Conservation (phyloP, 2,888 invertebrate species). For the Liposcelis brunnea region DNA sequence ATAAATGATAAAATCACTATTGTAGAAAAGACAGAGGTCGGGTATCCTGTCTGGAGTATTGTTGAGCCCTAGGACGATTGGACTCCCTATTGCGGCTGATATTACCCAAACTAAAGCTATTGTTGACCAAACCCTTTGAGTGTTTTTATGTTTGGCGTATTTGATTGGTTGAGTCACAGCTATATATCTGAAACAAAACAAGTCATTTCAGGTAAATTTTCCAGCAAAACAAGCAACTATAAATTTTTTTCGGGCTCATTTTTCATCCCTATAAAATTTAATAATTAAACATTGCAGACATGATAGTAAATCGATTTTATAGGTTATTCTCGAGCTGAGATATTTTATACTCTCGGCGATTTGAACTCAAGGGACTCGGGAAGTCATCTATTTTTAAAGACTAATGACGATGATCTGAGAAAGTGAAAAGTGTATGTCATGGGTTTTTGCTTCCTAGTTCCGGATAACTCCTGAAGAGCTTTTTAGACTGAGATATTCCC, state of each 20-base stretch:
- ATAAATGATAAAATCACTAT: constrained; percentile 94
- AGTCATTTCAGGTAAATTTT: background rate
- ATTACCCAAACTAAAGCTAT: constrained; percentile 93
- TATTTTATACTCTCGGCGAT: too few species aligned
- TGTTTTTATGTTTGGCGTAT: constrained; percentile 97
- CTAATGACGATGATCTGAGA: too few species aligned
- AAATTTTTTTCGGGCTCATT: background rate
- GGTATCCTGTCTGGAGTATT: constrained; percentile 71
- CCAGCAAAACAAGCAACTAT: background rate
- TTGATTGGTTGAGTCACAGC: constrained; percentile 98
- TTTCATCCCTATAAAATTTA: too few species aligned
- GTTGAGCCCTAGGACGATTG: constrained; percentile 90
- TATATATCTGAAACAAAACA: constrained; percentile 70
- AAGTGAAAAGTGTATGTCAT: too few species aligned
- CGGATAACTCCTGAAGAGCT: too few species aligned
- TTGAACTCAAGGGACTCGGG: too few species aligned
- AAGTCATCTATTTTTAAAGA: too few species aligned
- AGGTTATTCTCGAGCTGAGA: too few species aligned
- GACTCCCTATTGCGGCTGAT: constrained; percentile 86
- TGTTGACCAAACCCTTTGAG: constrained; percentile 82
- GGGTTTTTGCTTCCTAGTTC: too few species aligned
- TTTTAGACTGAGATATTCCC: too few species aligned
- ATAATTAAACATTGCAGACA: too few species aligned
- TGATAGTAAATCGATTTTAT: too few species aligned
- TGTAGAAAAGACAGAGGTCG: constrained; percentile 88